Evolutionary conservation across 2,797 vertebrate genomes (phyloP), one percentile per base, ranked within the genome.

Genomic region (Miichthys miiuy): DNA sequence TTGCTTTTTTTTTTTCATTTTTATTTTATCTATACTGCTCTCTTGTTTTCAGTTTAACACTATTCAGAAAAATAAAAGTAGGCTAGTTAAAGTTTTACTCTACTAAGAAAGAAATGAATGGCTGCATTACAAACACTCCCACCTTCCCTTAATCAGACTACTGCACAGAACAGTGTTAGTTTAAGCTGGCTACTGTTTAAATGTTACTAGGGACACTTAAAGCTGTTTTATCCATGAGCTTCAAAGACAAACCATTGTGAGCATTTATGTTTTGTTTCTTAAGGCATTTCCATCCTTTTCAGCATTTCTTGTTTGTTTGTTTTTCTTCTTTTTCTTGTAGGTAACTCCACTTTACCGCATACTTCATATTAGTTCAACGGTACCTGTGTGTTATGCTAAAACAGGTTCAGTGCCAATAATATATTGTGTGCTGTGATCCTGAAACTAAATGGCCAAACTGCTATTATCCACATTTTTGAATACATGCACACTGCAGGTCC

Each of bases 401-500:
- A 77, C 30, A 57, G 56, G 55, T 72, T 81, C 51, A 42, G 3
- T 5, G 41, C 69, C 48, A 72, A 20, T 72, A 66, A 50, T 77
- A 60, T 38, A 52, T n/a, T 61, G 52, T 78, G 61, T 70, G 76
- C 84, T 75, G 69, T 87, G 81, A 90, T 85, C 83, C 75, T 71
- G 50, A 85, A 86, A 84, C 74, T 65, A 74, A 84, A 73, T 71
- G 72, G 58, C 67, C 81, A 84, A 92, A 89, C 58, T 77, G 82
- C 57, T 68, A 75, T 87, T 80, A 89, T 87, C 42, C 81, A 56
- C 44, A 63, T 78, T 86, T 44, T 80, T 81, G 65, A 80, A 86
- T 80, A 58, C 44, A 88, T 72, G 73, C 70, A 84, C 73, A 72
- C 52, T 42, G 64, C 25, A 52, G 79, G 80, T 77, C 66, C 68